Base-by-base conservation (phyloP, 1,140 invertebrate genomes). In the Drosophila sucinea region DNA sequence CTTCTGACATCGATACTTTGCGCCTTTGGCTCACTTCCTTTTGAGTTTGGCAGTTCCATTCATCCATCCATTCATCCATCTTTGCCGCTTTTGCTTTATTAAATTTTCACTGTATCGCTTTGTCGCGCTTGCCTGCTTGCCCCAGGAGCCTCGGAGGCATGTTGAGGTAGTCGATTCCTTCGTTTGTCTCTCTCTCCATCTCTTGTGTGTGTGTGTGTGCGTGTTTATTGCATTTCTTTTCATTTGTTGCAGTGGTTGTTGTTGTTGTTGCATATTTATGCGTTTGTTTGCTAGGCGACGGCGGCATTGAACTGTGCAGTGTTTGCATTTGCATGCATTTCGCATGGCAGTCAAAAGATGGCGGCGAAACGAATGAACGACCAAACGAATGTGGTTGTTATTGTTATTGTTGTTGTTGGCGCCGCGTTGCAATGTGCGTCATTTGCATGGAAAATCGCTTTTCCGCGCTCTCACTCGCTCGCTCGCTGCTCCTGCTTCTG, bases 381-480 rank as follows among this genome's bases (percentile, higher is more conserved):
- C 17, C 17, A 17, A 17, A 17, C 17, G 17, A 17, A 17, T 17
- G 17, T 17, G 17, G 17, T 17, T 17, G 17, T 17, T 17, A 17
- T 17, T 17, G 17, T 17, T 17, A 17, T 17, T 17, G 30, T 30
- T 30, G 30, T 30, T 30, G 51, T 41, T 62, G 60, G 51, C 60
- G 58, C 32, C 60, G 74, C 35, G 10, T 8, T 10, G 70, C 75
- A 87, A 89, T 87, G 86, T 90, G 81, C 84, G 81, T 89, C 85
- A 89, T 89, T 89, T 89, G 84, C 84, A 89, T 89, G 85, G 81
- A 73, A 89, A 89, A 89, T 89, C 84, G 77, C 71, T 89, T 81
- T 73, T 61, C 77, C 68, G 58, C 58, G 67, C 65, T 47, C 65
- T 63, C 70, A 54, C 70, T 61, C 67, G 33, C 56, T 57, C 56